Conservation (phyloP, 1,140 invertebrate species). For the Drosophila guanche region DNA sequence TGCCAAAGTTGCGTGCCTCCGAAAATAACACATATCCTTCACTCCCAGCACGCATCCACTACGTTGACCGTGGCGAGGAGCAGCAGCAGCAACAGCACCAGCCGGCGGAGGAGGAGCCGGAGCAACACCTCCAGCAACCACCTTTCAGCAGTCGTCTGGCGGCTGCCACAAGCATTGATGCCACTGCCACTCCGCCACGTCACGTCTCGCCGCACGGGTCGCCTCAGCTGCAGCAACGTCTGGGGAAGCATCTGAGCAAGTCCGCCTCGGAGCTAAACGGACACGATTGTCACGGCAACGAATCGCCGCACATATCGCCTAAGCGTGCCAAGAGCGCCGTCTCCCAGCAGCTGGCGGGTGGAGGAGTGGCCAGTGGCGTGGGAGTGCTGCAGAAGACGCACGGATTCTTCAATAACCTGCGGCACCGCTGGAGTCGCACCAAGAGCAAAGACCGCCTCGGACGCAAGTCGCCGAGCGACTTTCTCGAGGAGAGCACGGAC, state of each 20-base stretch:
- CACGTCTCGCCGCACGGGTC: slow-evolving; percentile 71
- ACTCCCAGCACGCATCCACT: slow-evolving; percentile 71
- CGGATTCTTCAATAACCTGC: slow-evolving; percentile 88
- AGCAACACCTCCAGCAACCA: slow-evolving; percentile 23
- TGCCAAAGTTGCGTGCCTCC: slow-evolving; percentile 53
- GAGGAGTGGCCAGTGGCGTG: slow-evolving; percentile 64
- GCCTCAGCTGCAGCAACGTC: slow-evolving; percentile 65
- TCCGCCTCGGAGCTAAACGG: slow-evolving; percentile 85
- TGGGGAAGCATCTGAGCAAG: slow-evolving; percentile 84
- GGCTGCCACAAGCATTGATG: slow-evolving; percentile 32
- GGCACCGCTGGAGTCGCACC: slow-evolving; percentile 87
- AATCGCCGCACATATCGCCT: slow-evolving; percentile 82
- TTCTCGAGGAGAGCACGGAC: slow-evolving; percentile 86
- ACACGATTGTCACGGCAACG: slow-evolving; percentile 70
- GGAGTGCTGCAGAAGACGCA: slow-evolving; percentile 89
- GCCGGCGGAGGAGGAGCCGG: neutral
- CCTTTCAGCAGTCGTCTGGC: slow-evolving; percentile 34
- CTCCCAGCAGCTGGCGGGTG: slow-evolving; percentile 63
- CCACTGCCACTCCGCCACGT: slow-evolving; percentile 47
- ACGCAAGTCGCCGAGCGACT: slow-evolving; percentile 84
- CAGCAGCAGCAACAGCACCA: slow-evolving; percentile 41
- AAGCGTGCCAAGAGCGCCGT: slow-evolving; percentile 84
- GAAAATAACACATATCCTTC: slow-evolving; percentile 21
- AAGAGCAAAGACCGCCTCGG: slow-evolving; percentile 86
- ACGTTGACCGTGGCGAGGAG: slow-evolving; percentile 60